Base-by-base conservation (phyloP, 2,113 vertebrate species). In the Sula dactylatra region DNA sequence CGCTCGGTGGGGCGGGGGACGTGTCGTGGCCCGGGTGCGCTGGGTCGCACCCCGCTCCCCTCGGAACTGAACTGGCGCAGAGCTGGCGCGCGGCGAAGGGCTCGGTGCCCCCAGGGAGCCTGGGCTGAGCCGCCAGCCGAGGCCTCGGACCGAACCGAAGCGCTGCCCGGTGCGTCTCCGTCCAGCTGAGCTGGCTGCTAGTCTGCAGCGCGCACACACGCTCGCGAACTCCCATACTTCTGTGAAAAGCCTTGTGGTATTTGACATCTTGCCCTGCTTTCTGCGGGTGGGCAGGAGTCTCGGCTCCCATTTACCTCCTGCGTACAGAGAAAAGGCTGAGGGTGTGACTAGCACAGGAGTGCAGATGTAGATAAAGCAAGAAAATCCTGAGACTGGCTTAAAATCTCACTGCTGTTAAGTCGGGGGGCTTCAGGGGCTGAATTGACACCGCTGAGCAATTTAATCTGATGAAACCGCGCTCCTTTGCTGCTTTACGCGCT, bases 361-460 rank as follows among this genome's bases (percentile, higher is more conserved):
- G 20, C 32, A 25, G 77, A 13, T 7, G 44, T 7, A 16, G 49
- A 21, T 5, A 58, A 62, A 56, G 49, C 49, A 32, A n/a, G 58
- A 38, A 56, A 32, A 36, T 18, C 44, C 47, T 65, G 27, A 16
- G 18, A 6, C 6, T 49, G 49, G 21, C 29, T 45, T 66, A 29
- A 59, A n/a, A 7, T 25, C 45, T 42, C 52, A 6, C 21, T 3
- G 4, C 22, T 24, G 42, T 24, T 7, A 29, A 9, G 36, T 4
- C 1, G 7, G 21, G 22, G 36, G 44, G 61, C 36, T 44, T 50
- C 44, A 27, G 78, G 69, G 36, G 22, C 36, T 34, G 70, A 25
- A 5, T 2, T 1, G 19, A 25, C 24, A 20, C 29, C 2, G 1
- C 1, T 16, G 71, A n/a, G 34, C 55, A 11, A 9, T 20, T 16